Conservation (phyloP, 2,888 invertebrate genomes). For the Axea sp. region DNA sequence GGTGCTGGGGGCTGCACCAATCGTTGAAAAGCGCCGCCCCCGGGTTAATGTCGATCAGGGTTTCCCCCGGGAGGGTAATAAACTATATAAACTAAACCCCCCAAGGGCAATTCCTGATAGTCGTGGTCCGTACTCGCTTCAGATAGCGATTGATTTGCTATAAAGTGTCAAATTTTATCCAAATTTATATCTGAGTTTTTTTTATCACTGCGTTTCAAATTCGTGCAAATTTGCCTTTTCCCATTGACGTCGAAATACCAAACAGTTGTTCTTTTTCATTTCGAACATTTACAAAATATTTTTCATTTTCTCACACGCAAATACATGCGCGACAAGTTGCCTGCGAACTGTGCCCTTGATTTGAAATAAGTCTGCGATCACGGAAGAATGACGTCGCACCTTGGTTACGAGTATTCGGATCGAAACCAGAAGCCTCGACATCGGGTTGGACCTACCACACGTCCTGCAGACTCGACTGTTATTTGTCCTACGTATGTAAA, state of each 20-base stretch:
- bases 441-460: conserved; percentile 70
- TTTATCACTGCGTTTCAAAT: too few relatives aligned
- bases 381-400: conserved; percentile 76
- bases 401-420: conserved; percentile 76
- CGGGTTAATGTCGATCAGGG: conserved; percentile 76
- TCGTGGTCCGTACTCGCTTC: conserved; percentile 21
- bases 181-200: too few relatives aligned
- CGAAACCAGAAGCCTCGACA: conserved; percentile 74
- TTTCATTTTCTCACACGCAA: too few relatives aligned
- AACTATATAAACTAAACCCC: conserved; percentile 72
- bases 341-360: too few relatives aligned
- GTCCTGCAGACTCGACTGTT: conserved; percentile 74
- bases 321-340: too few relatives aligned
- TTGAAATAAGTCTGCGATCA: conserved; percentile 1
- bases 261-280: too few relatives aligned
- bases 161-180: conserved; percentile 1
- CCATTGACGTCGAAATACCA: too few relatives aligned
- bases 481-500: conserved; percentile 65
- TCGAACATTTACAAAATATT: too few relatives aligned
- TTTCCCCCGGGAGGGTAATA: conserved; percentile 45
- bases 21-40: conserved; percentile 74
- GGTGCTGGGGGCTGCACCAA: conserved; percentile 57
- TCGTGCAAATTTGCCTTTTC: too few relatives aligned
- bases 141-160: conserved; percentile 2
- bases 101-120: conserved; percentile 55